Evolutionary conservation across 2,888 invertebrate species (phyloP), one percentile per base, ranked within the genome.

Genomic region (Eubasilissa splendida): DNA sequence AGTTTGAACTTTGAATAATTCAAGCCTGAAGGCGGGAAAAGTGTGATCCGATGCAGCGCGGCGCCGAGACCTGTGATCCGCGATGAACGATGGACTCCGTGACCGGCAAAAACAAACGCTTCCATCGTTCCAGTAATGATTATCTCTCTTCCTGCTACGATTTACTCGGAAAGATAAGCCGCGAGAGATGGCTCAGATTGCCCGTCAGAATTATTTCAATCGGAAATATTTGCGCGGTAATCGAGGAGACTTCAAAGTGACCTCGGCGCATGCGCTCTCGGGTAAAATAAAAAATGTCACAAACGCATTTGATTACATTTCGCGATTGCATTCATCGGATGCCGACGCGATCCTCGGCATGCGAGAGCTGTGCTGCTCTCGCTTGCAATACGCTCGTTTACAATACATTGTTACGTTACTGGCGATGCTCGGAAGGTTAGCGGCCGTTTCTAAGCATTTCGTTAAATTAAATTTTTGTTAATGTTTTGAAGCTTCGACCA

Each of bases 291-390:
- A 66, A 52, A 68, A 68, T 68, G 52, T 68, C 68, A 50, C 50
- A 33, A 9, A 50, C 50, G 68, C 68, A 68, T 68, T 14, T n/a
- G 68, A 68, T 68, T 68, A 68, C 33, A 68, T 68, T 68, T 14
- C 42, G 52, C 68, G 68, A 50, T 50, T 68, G 50, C 68, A 14
- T 68, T 50, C 68, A 12, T 50, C 8, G 68, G 11, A 63, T 63
- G 9, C 63, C 33, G 4, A 12, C 31, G 63, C 31, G 63, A 7
- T 31, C 12, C 31, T 33, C 12, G 63, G 63, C 12, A 31, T 31
- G 63, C 63, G 2, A 0, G 33, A 12, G 10, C 31, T 11, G 12
- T 2, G 63, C 63, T 11, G 42, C 63, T 33, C 31, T 63, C 31
- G 42, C 42, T 4, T 42, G 42, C 42, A 0, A 7, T 42, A 42